Evolutionary conservation across 2,888 invertebrate genomes (phyloP).

Genomic region (Synergus laeviventris): DNA sequence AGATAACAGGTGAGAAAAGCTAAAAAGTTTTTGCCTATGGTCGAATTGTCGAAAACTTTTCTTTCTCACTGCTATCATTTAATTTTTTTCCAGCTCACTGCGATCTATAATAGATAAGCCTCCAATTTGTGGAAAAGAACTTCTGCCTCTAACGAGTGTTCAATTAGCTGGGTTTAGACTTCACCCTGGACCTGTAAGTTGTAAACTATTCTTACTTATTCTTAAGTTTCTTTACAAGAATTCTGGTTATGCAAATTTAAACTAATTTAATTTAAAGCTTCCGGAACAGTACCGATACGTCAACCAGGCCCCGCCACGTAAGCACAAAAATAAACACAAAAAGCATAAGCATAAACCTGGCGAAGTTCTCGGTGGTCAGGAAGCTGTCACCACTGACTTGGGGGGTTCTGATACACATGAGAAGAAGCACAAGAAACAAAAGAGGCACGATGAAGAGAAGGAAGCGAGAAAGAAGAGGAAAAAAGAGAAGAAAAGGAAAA

Average conservation of each 20-base stretch:
- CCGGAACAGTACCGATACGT: conserved; percentile 97
- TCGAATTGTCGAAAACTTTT: conserved; percentile 31
- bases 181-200: conserved; percentile 92
- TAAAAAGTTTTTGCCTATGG: conserved; percentile 1
- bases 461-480: conserved; percentile 92
- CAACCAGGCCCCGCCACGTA: conserved; percentile 93
- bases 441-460: conserved; percentile 94
- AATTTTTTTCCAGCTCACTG: conserved; percentile 83
- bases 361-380: conserved; percentile 84
- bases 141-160: conserved; percentile 89
- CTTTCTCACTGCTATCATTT: conserved; percentile 32
- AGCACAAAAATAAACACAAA: conserved; percentile 97
- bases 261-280: conserved; percentile 77
- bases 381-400: conserved; percentile 84
- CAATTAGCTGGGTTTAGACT: conserved; percentile 95
- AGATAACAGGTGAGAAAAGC: conserved; percentile 80
- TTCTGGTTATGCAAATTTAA: conserved; percentile 26
- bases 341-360: conserved; percentile 95
- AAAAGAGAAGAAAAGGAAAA: conserved; percentile 97
- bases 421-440: conserved; percentile 96
- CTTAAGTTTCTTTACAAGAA: background rate
- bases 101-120: conserved; percentile 97
- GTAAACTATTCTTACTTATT: background rate
- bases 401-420: conserved; percentile 88
- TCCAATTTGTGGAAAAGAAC: conserved; percentile 93